A percentile compares a stretch with the other conserved stretches of the same genome.
Evolutionary conservation across 2,113 vertebrate species (phyloP).

Genomic region (Prinia subflava): DNA sequence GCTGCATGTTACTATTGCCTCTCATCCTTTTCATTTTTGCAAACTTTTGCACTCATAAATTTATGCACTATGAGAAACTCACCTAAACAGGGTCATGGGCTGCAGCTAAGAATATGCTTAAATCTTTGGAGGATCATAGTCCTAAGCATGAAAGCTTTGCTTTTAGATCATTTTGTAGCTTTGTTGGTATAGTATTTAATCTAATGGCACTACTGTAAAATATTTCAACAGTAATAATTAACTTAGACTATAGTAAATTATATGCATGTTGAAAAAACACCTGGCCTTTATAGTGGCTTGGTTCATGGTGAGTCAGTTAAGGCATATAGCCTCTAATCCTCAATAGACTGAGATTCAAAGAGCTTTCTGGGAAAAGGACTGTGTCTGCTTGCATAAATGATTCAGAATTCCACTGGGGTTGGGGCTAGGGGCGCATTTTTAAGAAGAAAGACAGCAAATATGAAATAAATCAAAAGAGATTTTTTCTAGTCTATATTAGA

Average conservation of each 20-base stretch:
- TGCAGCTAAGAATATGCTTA: neutral
- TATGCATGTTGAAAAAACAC: neutral
- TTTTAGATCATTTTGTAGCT: neutral
- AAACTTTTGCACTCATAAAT: neutral
- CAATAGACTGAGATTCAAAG: neutral
- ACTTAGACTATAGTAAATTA: neutral
- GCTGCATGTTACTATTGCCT: neutral
- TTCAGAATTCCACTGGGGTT: neutral
- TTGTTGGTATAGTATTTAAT: neutral
- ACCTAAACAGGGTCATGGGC: neutral
- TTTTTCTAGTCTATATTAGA: neutral
- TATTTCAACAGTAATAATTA: neutral
- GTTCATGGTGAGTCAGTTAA: neutral
- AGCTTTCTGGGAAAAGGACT: neutral
- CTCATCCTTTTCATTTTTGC: neutral
- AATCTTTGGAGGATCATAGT: neutral
- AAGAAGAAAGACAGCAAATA: neutral
- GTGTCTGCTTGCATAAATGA: neutral
- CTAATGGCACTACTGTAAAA: neutral
- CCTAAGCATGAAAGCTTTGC: neutral
- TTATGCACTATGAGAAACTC: neutral
- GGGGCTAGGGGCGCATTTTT: neutral
- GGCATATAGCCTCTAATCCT: neutral
- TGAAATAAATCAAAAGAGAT: conserved; percentile 7
- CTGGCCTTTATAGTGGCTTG: neutral